Conservation (phyloP, 2,888 invertebrate species). For the Trichopria drosophilae region DNA sequence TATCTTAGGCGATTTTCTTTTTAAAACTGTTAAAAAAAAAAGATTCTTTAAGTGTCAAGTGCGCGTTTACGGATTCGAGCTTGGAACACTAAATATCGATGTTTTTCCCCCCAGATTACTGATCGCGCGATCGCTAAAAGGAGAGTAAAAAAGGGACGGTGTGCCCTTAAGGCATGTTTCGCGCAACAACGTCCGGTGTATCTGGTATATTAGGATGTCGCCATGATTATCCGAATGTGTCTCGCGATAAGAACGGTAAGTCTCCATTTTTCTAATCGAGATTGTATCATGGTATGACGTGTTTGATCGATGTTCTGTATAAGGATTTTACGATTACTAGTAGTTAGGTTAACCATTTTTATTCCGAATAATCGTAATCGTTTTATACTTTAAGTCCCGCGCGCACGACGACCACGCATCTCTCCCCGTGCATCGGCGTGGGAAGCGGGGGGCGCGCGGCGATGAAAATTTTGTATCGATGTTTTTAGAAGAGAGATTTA, state of each 20-base stretch:
- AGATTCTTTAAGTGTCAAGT: no score
- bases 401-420: slow-evolving; percentile 24
- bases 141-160: no score
- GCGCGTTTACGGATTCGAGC: no score
- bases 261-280: slow-evolving; percentile 34
- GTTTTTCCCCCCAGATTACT: no score
- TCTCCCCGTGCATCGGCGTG: no score
- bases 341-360: slow-evolving; percentile 44
- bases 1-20: no score
- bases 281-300: slow-evolving; percentile 25
- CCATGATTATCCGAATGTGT: slow-evolving; percentile 29
- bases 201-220: no score
- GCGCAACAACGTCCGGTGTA: no score
- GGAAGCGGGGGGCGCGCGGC: slow-evolving; percentile 23
- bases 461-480: slow-evolving; percentile 47
- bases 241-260: slow-evolving; percentile 32
- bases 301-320: slow-evolving; percentile 32
- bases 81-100: no score
- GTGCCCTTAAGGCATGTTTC: no score
- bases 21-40: no score
- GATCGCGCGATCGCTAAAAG: no score
- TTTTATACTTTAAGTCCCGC: slow-evolving; percentile 46
- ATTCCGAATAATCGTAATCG: slow-evolving; percentile 45
- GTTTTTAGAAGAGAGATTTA: slow-evolving; percentile 51
- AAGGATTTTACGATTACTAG: slow-evolving; percentile 29